Evolutionary conservation across 2,888 invertebrate species (phyloP).

Genomic region (Sthenelais limicola): DNA sequence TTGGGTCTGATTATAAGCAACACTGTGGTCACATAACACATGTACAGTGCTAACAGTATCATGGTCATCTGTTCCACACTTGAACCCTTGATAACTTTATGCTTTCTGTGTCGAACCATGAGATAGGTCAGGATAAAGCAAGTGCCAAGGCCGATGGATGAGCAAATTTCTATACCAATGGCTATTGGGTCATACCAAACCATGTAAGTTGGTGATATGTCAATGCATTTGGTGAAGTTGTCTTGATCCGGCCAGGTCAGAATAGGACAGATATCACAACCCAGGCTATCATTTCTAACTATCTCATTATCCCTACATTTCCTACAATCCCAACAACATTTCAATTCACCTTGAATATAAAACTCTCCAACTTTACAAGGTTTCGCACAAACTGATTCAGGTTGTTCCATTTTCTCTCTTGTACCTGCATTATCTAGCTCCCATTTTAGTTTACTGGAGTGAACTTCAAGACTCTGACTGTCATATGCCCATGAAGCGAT

Average conservation of each 20-base stretch:
- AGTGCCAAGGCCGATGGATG: constrained; percentile 39
- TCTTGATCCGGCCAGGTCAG: constrained; percentile 46
- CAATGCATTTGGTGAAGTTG: constrained; percentile 39
- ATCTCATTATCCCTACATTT: constrained; percentile 43
- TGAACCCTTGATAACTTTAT: constrained; percentile 55
- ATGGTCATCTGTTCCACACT: constrained; percentile 48
- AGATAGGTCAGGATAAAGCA: constrained; percentile 37
- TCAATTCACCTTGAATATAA: constrained; percentile 41
- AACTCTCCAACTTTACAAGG: constrained; percentile 42
- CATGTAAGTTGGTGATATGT: constrained; percentile 38
- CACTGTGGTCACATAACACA: constrained; percentile 48
- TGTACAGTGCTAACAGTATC: constrained; percentile 49
- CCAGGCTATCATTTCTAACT: constrained; percentile 27
- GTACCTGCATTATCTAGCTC: not conserved
- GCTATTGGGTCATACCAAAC: constrained; percentile 24
- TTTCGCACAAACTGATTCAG: constrained; percentile 44
- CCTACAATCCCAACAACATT: constrained; percentile 49
- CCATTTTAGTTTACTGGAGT: constrained; percentile 9
- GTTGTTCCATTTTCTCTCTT: not conserved
- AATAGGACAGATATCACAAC: constrained; percentile 41
- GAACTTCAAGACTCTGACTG: not conserved
- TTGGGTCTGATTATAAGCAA: constrained; percentile 47
- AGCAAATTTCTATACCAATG: constrained; percentile 12
- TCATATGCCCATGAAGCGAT: not conserved
- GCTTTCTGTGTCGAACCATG: constrained; percentile 47